phyloP scores from a whole-genome alignment of 2,113 vertebrate species.

The Nothoprocta perdicaria region DNA sequence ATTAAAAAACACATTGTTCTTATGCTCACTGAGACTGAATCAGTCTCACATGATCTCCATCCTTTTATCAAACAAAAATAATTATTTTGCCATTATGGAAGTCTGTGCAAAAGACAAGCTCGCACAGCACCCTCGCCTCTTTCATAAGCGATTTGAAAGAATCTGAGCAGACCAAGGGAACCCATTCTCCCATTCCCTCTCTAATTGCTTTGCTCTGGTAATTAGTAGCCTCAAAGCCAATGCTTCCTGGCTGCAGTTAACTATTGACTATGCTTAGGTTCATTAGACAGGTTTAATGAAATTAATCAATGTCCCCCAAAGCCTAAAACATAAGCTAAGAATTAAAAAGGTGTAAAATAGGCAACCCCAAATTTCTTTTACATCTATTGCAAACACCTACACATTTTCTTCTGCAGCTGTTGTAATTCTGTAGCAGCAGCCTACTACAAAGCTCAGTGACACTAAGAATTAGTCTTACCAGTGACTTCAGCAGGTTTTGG shows the following conservation, averaged over 20 bases:
- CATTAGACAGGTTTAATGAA: slow-evolving; percentile 31
- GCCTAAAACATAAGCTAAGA: not conserved
- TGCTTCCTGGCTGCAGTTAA: slow-evolving; percentile 5
- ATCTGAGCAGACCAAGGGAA: not conserved
- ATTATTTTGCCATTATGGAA: slow-evolving; percentile 1
- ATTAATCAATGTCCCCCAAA: slow-evolving; percentile 30
- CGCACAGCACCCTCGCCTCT: slow-evolving; percentile 36
- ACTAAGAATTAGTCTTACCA: not conserved
- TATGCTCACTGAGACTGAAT: slow-evolving; percentile 13
- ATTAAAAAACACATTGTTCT: slow-evolving; percentile 28
- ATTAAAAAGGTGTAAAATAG: not conserved
- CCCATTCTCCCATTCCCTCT: not conserved
- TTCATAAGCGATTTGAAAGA: not conserved
- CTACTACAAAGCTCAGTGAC: not conserved
- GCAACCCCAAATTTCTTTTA: not conserved
- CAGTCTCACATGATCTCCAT: not conserved
- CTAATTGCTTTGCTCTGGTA: not conserved
- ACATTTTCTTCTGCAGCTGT: fast-evolving
- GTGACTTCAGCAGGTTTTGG: not conserved
- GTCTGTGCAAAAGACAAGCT: not conserved
- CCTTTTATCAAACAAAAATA: slow-evolving; percentile 31
- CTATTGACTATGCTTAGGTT: not conserved
- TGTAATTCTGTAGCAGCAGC: not conserved
- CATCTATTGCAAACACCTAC: not conserved
- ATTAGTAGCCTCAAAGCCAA: not conserved